phyloP scores from a whole-genome alignment of 2,113 vertebrate genomes.

The Oostethus manadensis region DNA sequence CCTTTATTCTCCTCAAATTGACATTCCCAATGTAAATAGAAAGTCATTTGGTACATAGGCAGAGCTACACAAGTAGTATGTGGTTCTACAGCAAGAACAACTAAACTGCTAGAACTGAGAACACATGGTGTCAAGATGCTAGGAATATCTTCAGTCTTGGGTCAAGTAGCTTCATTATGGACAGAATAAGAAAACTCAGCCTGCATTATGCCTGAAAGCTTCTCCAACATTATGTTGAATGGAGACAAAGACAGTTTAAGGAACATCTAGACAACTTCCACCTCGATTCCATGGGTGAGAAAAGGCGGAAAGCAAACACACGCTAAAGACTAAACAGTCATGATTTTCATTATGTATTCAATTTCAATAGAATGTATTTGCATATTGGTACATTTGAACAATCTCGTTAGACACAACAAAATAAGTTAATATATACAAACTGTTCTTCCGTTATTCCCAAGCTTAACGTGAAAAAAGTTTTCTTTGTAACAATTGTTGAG shows the following conservation, averaged over 20 bases:
- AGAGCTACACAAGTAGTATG: no score
- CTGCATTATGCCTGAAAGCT: not conserved
- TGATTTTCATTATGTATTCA: conserved; percentile 13
- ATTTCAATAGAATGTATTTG: conserved; percentile 32
- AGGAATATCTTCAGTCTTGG: not conserved
- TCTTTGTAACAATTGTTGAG: conserved; percentile 20
- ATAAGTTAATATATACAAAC: conserved; percentile 70
- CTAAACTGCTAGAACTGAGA: conserved; percentile 19
- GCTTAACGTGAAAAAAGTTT: not conserved
- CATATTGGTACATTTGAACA: conserved; percentile 44
- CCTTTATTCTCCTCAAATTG: conserved; percentile 26
- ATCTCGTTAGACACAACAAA: no score
- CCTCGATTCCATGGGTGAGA: not conserved
- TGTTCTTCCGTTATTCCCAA: conserved; percentile 22
- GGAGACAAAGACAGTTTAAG: not conserved
- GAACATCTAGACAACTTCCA: conserved; percentile 21
- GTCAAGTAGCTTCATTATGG: no score
- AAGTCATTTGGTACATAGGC: conserved; percentile 44
- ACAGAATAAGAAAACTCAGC: not conserved
- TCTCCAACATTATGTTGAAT: conserved; percentile 2
- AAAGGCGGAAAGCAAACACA: not conserved
- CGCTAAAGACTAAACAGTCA: not conserved
- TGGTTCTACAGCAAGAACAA: conserved; percentile 3
- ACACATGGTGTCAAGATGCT: conserved; percentile 42
- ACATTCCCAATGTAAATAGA: conserved; percentile 36